A percentile compares a stretch with the other conserved stretches of the same genome.
Evolutionary conservation across 2,113 vertebrate genomes (phyloP).

Genomic region (Mirounga angustirostris): DNA sequence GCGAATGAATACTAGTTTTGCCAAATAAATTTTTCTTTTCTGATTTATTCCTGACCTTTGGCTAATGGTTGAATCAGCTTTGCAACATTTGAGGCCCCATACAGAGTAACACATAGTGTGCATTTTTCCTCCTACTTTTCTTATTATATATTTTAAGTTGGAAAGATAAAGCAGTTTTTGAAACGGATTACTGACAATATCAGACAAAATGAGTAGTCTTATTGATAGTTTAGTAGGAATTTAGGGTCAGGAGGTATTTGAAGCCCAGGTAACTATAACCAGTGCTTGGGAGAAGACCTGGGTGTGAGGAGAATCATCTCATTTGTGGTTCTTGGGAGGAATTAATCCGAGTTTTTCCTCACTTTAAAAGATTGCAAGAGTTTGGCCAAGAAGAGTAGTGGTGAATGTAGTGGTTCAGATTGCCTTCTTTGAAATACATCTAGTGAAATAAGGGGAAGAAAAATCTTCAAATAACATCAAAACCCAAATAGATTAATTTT

Average conservation of each 20-base stretch:
- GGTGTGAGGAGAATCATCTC: neutral
- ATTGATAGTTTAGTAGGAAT: slow-evolving; percentile 1
- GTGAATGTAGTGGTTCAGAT: neutral
- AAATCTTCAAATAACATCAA: neutral
- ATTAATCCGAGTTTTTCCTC: neutral
- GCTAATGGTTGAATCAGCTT: neutral
- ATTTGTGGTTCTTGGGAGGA: neutral
- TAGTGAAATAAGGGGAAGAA: neutral
- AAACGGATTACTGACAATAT: slow-evolving; percentile 8
- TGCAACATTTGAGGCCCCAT: neutral
- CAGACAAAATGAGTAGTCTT: neutral
- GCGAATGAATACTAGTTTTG: slow-evolving; percentile 29
- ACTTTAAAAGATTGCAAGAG: neutral
- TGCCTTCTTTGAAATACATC: neutral
- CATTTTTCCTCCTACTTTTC: neutral
- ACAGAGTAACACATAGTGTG: neutral
- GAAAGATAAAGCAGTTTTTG: neutral
- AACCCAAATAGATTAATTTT: neutral
- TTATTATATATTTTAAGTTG: slow-evolving; percentile 14
- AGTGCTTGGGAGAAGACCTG: neutral
- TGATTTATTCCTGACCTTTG: neutral
- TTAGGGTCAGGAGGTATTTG: neutral
- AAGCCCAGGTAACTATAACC: neutral
- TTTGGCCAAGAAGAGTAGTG: neutral
- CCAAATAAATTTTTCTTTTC: neutral